Conservation (phyloP, 1,140 invertebrate species). For the Colletes gigas region DNA sequence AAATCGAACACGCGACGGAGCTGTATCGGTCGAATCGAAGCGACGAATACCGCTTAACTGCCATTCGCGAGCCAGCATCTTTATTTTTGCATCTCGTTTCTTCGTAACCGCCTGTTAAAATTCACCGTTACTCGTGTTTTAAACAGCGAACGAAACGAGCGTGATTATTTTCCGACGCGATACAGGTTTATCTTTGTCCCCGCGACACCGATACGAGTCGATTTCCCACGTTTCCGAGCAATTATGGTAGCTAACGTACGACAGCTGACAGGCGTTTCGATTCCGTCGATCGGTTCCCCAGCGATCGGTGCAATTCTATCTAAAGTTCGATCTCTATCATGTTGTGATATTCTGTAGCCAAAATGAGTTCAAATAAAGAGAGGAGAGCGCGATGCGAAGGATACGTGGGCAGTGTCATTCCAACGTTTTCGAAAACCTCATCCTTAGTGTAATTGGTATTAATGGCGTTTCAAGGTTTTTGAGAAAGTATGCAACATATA, state of each 20-base stretch:
- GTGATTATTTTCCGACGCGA: too few species aligned
- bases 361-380: constrained; percentile 65
- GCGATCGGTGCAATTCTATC: constrained; percentile 69
- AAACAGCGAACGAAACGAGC: too few species aligned
- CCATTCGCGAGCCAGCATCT: neutral
- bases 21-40: constrained; percentile 6
- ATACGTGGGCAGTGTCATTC: neutral
- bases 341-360: constrained; percentile 76
- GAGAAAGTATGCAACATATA: too few species aligned
- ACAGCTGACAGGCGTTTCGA: neutral
- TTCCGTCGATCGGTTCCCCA: constrained; percentile 21
- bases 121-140: too few species aligned
- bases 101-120: neutral
- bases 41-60: neutral
- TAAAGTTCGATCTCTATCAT: constrained; percentile 78
- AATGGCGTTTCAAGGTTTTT: too few species aligned
- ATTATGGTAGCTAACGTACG: too few species aligned
- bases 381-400: constrained; percentile 26
- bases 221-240: too few species aligned
- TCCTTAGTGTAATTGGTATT: too few species aligned
- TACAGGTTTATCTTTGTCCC: too few species aligned
- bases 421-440: neutral
- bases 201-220: too few species aligned
- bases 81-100: neutral
- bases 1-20: constrained; percentile 21